Evolutionary conservation across 2,113 vertebrate genomes (phyloP), one percentile per base, ranked within the genome.

Genomic region (Fukomys damarensis): DNA sequence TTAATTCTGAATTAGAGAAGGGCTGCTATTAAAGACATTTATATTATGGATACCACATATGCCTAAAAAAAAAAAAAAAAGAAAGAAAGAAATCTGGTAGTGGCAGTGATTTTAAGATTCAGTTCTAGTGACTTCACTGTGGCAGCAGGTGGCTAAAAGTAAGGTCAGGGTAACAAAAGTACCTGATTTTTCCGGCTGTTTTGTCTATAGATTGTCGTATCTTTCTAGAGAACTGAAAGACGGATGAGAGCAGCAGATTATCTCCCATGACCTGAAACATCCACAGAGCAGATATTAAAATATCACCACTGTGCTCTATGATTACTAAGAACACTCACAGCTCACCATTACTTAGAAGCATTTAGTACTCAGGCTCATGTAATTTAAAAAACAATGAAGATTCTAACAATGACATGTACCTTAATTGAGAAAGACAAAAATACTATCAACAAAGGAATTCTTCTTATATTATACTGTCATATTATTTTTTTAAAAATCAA

Each of bases 121-220:
- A 35, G 24, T 6, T 61, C 5, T n/a, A 49, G 16, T 0, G 66
- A 38, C 17, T 17, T 41, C 49, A 28, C n/a, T 35, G 32, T 19
- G 38, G 54, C 0, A 26, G 38, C 30, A 41, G 35, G 28, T 3
- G 13, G 8, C 2, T 19, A 32, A 77, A 59, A 63, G 43, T 20
- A 38, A 74, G 24, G 46, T 52, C 11, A 20, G 3, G n/a, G 35
- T 24, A 76, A 76, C 5, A 59, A 30, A n/a, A 93, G 85, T 97
- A 99, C 99, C 99, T 99, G 98, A 99, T 99, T 98, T 99, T 99
- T 80, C 99, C 99, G 89, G 99, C 99, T 41, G 99, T 99, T 99
- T 99, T 99, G 98, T 99, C 99, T 68, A 99, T 99, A 38, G 99
- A 99, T 97, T 99, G 99, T 96, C 99, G 99, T 98, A 99, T 99